Conservation (phyloP, 2,888 invertebrate genomes). For the Chironomus riparius region DNA sequence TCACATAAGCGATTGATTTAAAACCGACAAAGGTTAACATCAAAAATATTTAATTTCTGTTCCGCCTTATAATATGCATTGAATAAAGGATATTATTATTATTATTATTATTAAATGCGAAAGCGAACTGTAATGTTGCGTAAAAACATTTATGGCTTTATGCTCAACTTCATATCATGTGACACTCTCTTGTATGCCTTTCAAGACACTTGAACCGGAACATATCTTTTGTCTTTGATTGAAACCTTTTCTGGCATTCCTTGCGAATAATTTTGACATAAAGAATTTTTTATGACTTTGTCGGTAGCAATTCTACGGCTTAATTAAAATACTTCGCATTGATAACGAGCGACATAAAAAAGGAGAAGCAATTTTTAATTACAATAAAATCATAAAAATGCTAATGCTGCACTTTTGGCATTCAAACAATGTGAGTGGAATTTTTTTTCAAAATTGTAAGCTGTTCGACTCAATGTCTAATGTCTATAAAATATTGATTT, state of each 20-base stretch:
- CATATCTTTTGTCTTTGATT: not conserved
- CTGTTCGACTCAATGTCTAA: not conserved
- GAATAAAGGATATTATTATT: too few relatives aligned
- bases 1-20: too few relatives aligned
- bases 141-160: slow-evolving; percentile 1
- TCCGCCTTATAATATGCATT: too few relatives aligned
- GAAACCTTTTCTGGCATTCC: not conserved
- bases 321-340: too few relatives aligned
- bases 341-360: too few relatives aligned
- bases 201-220: not conserved
- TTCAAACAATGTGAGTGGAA: not conserved
- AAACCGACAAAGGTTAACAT: too few relatives aligned
- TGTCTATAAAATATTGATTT: not conserved
- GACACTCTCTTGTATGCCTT: not conserved
- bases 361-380: not conserved
- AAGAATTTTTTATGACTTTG: too few relatives aligned
- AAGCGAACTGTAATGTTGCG: not conserved
- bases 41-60: too few relatives aligned
- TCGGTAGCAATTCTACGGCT: too few relatives aligned
- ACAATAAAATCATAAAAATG: not conserved
- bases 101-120: too few relatives aligned
- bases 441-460: not conserved
- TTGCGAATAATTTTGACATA: not conserved
- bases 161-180: not conserved
- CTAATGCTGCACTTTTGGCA: not conserved